phyloP scores from a whole-genome alignment of 2,888 invertebrate species.

The Melipona beecheii region DNA sequence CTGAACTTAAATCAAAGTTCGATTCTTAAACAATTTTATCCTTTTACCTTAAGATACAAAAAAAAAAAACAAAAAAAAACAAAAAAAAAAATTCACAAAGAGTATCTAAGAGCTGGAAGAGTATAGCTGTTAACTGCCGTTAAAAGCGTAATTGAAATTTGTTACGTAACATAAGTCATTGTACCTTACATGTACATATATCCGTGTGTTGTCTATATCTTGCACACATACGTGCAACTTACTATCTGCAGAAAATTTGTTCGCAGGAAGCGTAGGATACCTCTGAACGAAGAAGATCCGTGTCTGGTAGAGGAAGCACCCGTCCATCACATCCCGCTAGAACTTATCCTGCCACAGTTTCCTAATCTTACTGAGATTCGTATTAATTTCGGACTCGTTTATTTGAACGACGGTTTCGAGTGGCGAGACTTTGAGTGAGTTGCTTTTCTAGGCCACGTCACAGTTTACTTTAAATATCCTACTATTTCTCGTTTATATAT shows the following conservation, averaged over 20 bases:
- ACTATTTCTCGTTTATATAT: neutral
- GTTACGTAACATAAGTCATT: too few relatives aligned
- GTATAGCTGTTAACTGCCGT: neutral
- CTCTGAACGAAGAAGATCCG: constrained; percentile 82
- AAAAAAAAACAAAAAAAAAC: neutral
- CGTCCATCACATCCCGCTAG: constrained; percentile 87
- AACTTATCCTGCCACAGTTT: constrained; percentile 85
- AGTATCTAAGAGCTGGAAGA: neutral
- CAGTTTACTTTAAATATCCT: neutral
- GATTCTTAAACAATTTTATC: too few relatives aligned
- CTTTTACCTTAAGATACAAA: too few relatives aligned
- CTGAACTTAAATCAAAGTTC: too few relatives aligned
- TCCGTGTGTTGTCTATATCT: too few relatives aligned
- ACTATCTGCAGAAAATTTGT: neutral
- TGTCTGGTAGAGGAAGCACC: constrained; percentile 80
- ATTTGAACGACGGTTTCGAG: constrained; percentile 85
- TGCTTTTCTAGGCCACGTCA: neutral
- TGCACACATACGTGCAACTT: too few relatives aligned
- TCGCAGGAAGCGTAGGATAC: constrained; percentile 78
- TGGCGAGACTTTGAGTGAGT: constrained; percentile 86
- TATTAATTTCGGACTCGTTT: constrained; percentile 84
- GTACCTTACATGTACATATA: neutral
- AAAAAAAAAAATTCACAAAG: neutral
- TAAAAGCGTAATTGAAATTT: neutral
- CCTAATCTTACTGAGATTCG: constrained; percentile 85